A percentile compares a stretch with the other conserved stretches of the same genome.
Evolutionary conservation across 2,113 vertebrate species (phyloP).

Genomic region (Asarcornis scutulata): DNA sequence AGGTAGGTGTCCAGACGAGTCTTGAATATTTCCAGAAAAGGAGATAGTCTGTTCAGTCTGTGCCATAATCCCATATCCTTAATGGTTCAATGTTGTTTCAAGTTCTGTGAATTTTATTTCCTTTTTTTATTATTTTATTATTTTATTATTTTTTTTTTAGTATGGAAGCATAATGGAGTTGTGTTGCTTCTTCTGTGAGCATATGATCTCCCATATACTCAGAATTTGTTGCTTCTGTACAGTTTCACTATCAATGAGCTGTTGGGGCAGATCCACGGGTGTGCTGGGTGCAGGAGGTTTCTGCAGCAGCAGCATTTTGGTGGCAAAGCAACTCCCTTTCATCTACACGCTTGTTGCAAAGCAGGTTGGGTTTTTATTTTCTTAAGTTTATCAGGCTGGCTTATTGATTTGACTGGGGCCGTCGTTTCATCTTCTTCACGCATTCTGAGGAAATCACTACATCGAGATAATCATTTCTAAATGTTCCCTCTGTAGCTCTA

Average conservation of each 20-base stretch:
- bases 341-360: neutral
- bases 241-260: neutral
- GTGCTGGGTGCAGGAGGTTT: neutral
- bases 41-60: neutral
- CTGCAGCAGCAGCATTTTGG: neutral
- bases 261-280: neutral
- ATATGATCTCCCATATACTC: neutral
- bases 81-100: neutral
- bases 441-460: neutral
- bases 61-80: neutral
- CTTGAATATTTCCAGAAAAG: too few relatives aligned
- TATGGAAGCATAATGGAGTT: neutral
- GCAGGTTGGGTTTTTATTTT: neutral
- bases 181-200: neutral
- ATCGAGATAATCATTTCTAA: neutral
- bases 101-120: neutral
- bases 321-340: neutral
- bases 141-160: neutral
- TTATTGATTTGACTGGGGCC: neutral
- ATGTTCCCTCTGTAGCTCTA: neutral
- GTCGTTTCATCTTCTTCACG: neutral
- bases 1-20: too few relatives aligned
- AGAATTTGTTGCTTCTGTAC: neutral
- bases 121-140: too few relatives aligned
- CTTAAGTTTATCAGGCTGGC: neutral